Evolutionary conservation across 1,140 invertebrate genomes (phyloP), one percentile per base, ranked within the genome.

Genomic region (Drosophila sucinea): DNA sequence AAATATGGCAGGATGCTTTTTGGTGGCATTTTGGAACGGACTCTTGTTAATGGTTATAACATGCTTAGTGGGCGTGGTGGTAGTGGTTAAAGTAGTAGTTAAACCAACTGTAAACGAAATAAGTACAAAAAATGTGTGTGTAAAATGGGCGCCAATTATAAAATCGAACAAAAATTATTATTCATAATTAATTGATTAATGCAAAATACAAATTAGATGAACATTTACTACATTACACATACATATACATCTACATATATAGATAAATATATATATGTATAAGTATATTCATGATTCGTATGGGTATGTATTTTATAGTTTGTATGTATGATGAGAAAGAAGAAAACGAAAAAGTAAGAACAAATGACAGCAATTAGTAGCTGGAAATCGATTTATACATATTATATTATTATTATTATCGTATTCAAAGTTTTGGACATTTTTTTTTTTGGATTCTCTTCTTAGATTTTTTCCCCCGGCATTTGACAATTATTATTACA

Each of bases 371-470:
- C 69, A 61, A 73, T 78, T 78, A 73, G 76, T 78, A 79, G 70
- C 69, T 63, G 58, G 67, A 71, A 65, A 55, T 67, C 30, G 67
- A 60, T 77, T 74, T 77, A 72, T 84, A 89, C 81, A 89, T 23
- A 47, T 47, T 47, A 51, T 51, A 51, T 51, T 47, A 47, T 47
- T 51, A 51, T 51, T 51, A 27, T 51, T 51, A 90, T 92, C 91
- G 91, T 92, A 92, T 92, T 92, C 91, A 92, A 92, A 92, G 91
- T 92, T 92, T 90, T 92, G 90, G 90, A 91, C 87, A 91, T 90
- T 91, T 91, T 91, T 80, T 73, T 47, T 54, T 75, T 56, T 33
- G 40, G 41, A 17, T 17, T 17, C 17, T 47, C 70, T 63, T 68
- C 55, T 73, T 77, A 66, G 60, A 11, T 68, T 73, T 67, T 66